These are phyloP conservation scores for Nomada ferruginata DNA, from an alignment of 2,888 invertebrate species.

Conservation along the genomic window DNA sequence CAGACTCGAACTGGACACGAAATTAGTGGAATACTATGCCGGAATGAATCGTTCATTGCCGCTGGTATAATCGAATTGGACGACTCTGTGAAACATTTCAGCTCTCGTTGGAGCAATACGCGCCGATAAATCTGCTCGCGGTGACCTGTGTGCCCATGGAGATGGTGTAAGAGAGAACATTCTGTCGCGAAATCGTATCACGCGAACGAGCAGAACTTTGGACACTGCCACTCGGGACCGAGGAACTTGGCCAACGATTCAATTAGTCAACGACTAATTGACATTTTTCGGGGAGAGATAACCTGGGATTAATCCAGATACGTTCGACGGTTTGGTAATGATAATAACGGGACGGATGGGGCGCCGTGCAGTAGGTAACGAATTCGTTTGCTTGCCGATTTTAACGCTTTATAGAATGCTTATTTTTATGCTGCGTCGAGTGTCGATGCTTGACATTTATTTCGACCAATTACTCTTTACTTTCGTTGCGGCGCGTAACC, in stretches of 20 bases:
- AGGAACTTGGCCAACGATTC: not conserved
- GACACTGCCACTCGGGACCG: not conserved
- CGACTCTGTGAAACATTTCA: not conserved
- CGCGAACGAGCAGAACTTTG: not conserved
- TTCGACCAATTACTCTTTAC: too few species aligned
- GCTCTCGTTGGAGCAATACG: not conserved
- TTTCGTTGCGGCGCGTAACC: not conserved
- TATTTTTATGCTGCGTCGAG: too few species aligned
- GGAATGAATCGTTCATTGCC: constrained; percentile 7
- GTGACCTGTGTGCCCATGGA: not conserved
- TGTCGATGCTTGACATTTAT: too few species aligned
- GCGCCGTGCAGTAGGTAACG: constrained; percentile 5
- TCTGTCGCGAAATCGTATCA: not conserved
- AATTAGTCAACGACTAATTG: not conserved
- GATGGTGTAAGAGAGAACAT: constrained; percentile 9
- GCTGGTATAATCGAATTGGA: constrained; percentile 12
- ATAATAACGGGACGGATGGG: not conserved
- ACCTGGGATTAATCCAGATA: not conserved
- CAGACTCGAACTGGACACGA: not conserved
- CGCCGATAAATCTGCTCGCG: not conserved
- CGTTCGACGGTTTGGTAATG: constrained; percentile 4
- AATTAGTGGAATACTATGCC: constrained; percentile 13
- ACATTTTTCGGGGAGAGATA: not conserved
- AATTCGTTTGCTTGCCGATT: not conserved
- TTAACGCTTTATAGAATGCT: not conserved